A percentile compares a stretch with the other conserved stretches of the same genome.
These are phyloP conservation scores for Phortica okadai DNA, from an alignment of 2,888 invertebrate genomes.

Conservation along the genomic window DNA sequence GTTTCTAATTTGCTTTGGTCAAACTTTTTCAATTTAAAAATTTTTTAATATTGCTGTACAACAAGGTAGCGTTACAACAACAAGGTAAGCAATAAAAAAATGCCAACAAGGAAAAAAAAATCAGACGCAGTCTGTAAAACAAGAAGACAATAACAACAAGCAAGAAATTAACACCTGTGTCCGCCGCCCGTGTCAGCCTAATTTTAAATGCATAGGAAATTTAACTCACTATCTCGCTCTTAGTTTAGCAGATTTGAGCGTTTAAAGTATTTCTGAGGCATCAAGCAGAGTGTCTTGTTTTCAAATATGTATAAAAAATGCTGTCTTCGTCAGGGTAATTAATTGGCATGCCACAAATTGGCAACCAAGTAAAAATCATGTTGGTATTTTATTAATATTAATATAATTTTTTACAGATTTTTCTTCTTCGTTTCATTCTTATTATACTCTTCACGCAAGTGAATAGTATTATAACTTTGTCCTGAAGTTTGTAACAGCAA, in stretches of 20 bases:
- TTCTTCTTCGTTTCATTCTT: background rate
- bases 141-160: background rate
- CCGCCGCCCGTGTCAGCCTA: background rate
- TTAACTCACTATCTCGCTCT: background rate
- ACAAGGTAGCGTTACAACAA: background rate
- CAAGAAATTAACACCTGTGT: constrained; percentile 11
- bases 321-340: background rate
- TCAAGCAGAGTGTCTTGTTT: background rate
- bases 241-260: no score
- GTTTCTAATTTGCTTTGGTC: constrained; percentile 62
- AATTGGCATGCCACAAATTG: background rate
- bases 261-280: no score
- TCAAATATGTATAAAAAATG: background rate
- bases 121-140: background rate
- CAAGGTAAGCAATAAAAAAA: background rate
- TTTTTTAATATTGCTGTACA: constrained; percentile 45
- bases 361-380: background rate
- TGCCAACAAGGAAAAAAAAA: background rate
- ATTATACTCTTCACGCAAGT: no score
- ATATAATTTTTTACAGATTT: background rate
- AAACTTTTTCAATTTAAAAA: constrained; percentile 68
- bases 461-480: no score
- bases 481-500: no score
- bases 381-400: background rate
- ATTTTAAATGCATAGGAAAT: background rate